Percentiles rank a stretch among this genome's conserved stretches.
These are phyloP conservation scores for Augiades crinisus DNA, from an alignment of 2,888 invertebrate genomes.

Conservation along the genomic window DNA sequence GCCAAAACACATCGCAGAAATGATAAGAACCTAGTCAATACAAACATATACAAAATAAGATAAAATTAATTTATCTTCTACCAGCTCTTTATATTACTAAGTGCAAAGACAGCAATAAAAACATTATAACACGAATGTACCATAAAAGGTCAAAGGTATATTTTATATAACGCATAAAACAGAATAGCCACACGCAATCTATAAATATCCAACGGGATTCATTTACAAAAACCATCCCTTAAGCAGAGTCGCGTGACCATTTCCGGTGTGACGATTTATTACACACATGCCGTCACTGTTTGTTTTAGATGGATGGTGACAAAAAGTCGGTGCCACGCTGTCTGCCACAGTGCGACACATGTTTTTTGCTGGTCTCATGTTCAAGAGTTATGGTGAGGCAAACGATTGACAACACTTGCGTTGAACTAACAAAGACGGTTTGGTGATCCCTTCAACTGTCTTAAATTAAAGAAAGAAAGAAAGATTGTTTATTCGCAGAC, in stretches of 20 bases:
- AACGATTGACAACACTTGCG: conserved; percentile 1
- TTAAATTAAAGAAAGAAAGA: too few species aligned
- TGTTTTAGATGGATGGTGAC: conserved; percentile 35
- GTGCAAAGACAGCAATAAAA: too few species aligned
- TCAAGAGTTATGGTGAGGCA: conserved; percentile 8
- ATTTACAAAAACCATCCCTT: conserved; percentile 10
- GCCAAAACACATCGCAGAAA: too few species aligned
- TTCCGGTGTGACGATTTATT: conserved; percentile 60
- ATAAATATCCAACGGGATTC: conserved; percentile 2
- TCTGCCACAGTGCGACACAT: conserved; percentile 40
- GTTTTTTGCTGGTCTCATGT: background rate
- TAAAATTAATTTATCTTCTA: too few species aligned
- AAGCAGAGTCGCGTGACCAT: conserved; percentile 49
- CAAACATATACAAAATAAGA: too few species aligned
- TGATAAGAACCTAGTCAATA: too few species aligned
- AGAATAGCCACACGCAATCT: conserved; percentile 1
- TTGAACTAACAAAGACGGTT: background rate
- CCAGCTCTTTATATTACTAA: too few species aligned
- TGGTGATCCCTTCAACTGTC: background rate
- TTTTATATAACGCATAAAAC: background rate
- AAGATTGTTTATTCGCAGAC: too few species aligned
- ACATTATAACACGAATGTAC: too few species aligned
- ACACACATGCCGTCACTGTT: conserved; percentile 38
- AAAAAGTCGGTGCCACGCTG: conserved; percentile 68
- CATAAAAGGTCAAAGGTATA: too few species aligned